Evolutionary conservation across 2,113 vertebrate genomes (phyloP), one percentile per base, ranked within the genome.

Genomic region (Natator depressus): DNA sequence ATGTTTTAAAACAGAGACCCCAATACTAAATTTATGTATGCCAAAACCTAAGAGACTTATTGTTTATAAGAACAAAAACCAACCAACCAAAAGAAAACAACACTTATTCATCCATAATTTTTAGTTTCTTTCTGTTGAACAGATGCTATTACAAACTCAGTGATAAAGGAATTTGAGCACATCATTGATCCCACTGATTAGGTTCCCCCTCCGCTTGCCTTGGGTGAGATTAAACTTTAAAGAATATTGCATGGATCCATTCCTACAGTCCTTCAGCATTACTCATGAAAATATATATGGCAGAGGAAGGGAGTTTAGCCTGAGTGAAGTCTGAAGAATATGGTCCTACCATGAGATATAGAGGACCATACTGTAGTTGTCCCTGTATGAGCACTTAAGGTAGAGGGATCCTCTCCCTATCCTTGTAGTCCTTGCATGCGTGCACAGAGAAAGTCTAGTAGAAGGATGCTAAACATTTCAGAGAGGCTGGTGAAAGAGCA

Each of bases 401-500:
- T 72, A 11, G 16, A 72, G 20, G n/a, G n/a, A 72, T 42, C 69
- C n/a, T 72, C 42, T 42, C 35, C 17, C 35, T 38, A 42, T 72
- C 69, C 20, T n/a, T 72, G n/a, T 72, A 72, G n/a, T 22, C n/a
- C n/a, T 72, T 38, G 59, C 59, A 62, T 29, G 29, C 5, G 5
- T 29, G 7, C 29, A 29, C 13, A 16, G 29, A 29, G 10, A 62
- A 62, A 62, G 35, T 62, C 29, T 62, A 27, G 59, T 16, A 62
- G 59, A 35, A 62, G 59, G 59, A 31, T 62, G 13, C 29, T 78
- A 59, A 53, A 80, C 55, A 7, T 12, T 47, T 31, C 50, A 14
- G 49, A 49, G 12, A 53, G 55, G 53, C 8, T 54, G 87, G 80
- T 0, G 0, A 53, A 3, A 1, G 7, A 8, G 0, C 54, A 35